Evolutionary conservation across 1,140 invertebrate genomes (phyloP).

Genomic region (Hesperophylax magnus): DNA sequence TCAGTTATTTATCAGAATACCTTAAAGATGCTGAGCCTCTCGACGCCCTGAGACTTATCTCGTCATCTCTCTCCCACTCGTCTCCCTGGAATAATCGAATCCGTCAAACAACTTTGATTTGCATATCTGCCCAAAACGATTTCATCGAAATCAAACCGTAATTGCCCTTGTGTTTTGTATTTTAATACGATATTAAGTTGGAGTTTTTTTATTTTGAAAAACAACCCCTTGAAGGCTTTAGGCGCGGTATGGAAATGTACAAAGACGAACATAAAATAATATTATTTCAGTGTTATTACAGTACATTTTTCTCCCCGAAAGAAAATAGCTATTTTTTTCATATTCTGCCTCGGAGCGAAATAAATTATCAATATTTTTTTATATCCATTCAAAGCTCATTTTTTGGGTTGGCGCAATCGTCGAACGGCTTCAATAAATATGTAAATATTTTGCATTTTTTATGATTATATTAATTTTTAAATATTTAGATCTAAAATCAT

Average conservation of each 20-base stretch:
- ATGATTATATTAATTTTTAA: slow-evolving; percentile 29
- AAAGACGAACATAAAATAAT: neutral
- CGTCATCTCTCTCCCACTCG: neutral
- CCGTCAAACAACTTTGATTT: slow-evolving; percentile 51
- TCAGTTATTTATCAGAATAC: slow-evolving; percentile 29
- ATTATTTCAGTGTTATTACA: slow-evolving; percentile 44
- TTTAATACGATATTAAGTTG: slow-evolving; percentile 52
- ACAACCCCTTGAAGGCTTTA: slow-evolving; percentile 21
- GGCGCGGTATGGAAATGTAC: slow-evolving; percentile 42
- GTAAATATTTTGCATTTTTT: slow-evolving; percentile 45
- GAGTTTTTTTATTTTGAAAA: slow-evolving; percentile 54
- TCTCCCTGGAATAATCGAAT: slow-evolving; percentile 31
- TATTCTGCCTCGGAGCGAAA: slow-evolving; percentile 52
- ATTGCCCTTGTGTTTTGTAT: slow-evolving; percentile 53
- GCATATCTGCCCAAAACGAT: slow-evolving; percentile 54
- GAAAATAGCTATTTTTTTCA: slow-evolving; percentile 38
- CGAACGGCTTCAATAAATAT: slow-evolving; percentile 48
- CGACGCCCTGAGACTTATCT: neutral
- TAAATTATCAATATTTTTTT: slow-evolving; percentile 56
- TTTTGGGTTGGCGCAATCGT: slow-evolving; percentile 37
- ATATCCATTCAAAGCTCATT: slow-evolving; percentile 54
- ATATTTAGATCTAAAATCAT: no score
- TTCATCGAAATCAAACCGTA: slow-evolving; percentile 55
- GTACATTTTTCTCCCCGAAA: slow-evolving; percentile 46
- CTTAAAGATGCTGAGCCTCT: neutral